Base-by-base conservation (phyloP, 2,113 vertebrate species). In the Petaurus breviceps region DNA sequence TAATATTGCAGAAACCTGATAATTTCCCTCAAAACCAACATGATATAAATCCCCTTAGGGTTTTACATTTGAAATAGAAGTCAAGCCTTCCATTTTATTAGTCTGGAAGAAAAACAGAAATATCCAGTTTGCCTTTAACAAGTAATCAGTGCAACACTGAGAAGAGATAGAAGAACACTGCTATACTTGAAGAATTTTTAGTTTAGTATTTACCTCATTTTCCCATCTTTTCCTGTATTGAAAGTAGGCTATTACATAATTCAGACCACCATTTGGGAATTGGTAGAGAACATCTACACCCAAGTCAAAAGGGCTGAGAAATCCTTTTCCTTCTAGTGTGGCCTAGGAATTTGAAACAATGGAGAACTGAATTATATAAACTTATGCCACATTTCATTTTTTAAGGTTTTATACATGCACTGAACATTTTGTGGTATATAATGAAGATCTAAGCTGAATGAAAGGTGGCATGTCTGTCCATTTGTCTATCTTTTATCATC, bases 301-400 rank as follows among this genome's bases (percentile, higher is more conserved):
- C 97, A 98, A 96, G 96, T 96, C 96, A 95, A 97, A 90, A 92
- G 97, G 93, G 93, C 94, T 96, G 91, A 94, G 92, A 55, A 96
- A 97, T 96, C 91, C 91, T 94, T 94, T 97, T 97, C 95, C 89
- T 93, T 97, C 95, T 97, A 93, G 89, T 97, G 94, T 1, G 43
- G 47, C 96, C 95, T 97, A 97, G 95, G 96, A 95, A 97, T 93
- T 95, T 90, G 96, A 95, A 97, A 97, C 96, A 96, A 97, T 96
- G 94, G 96, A 96, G 96, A 97, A 97, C 97, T 96, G 93, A 96
- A 98, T 97, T 97, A 96, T 93, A 96, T 97, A 95, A 93, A 94
- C 93, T 96, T 28, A 94, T 94, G 96, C 95, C 96, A 96, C 96
- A 84, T 96, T 98, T 97, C 96, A 97, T 94, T 96, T 93, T 68